These are phyloP conservation scores for Aporophyla nigra DNA, from an alignment of 2,888 invertebrate genomes.

Conservation along the genomic window DNA sequence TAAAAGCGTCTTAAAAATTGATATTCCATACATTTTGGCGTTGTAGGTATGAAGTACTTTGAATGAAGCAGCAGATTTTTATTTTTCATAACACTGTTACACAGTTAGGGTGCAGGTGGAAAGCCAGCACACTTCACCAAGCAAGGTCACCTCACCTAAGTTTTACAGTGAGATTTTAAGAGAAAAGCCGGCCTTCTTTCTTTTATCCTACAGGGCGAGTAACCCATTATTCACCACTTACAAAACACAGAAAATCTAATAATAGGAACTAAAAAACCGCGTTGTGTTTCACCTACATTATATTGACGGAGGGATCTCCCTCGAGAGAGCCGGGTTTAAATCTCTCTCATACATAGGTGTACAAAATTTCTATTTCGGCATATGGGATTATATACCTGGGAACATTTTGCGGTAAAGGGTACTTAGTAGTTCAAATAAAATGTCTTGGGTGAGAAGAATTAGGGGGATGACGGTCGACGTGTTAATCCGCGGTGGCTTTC, in stretches of 20 bases:
- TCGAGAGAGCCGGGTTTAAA: slow-evolving; percentile 68
- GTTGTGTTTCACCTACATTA: slow-evolving; percentile 67
- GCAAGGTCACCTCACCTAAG: no score
- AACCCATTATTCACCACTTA: neutral
- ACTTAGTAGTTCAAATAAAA: slow-evolving; percentile 62
- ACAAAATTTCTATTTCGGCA: slow-evolving; percentile 70
- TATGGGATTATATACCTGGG: slow-evolving; percentile 66
- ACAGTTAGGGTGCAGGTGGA: neutral
- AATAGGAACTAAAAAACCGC: slow-evolving; percentile 62
- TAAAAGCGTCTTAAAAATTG: no score
- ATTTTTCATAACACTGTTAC: no score
- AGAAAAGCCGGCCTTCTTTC: neutral
- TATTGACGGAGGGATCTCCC: slow-evolving; percentile 74
- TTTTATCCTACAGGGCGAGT: neutral
- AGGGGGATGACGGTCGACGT: slow-evolving; percentile 46
- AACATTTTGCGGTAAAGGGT: slow-evolving; percentile 52
- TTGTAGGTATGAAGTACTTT: no score
- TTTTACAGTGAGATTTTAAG: neutral
- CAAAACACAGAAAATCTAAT: slow-evolving; percentile 49
- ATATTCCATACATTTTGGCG: no score
- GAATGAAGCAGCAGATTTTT: no score
- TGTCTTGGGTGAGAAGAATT: slow-evolving; percentile 47
- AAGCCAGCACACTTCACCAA: neutral
- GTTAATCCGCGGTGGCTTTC: slow-evolving; percentile 41
- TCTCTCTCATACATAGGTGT: slow-evolving; percentile 57